Evolutionary conservation across 2,113 vertebrate genomes (phyloP).

Genomic region (Takifugu bimaculatus): DNA sequence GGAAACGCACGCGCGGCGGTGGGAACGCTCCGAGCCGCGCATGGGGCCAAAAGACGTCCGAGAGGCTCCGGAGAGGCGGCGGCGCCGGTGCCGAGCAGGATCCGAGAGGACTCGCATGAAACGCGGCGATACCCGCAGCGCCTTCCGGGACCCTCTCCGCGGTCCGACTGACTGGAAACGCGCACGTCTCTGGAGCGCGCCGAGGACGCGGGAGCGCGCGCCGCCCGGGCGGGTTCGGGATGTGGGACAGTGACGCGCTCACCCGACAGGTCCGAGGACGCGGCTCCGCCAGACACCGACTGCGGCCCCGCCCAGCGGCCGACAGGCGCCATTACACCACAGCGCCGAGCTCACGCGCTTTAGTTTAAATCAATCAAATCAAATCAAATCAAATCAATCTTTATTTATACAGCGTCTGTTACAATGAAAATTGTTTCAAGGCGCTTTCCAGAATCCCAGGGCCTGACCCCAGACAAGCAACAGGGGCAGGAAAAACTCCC

Average conservation of each 20-base stretch:
- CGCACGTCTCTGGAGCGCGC: neutral
- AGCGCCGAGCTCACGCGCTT: no score
- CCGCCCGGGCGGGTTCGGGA: conserved; percentile 22
- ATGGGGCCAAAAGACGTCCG: neutral
- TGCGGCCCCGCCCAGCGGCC: neutral
- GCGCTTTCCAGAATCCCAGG: no score
- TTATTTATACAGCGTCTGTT: no score
- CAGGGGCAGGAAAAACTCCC: no score
- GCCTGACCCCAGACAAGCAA: no score
- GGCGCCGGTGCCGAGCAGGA: neutral
- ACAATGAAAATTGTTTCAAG: no score
- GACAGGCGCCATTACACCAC: neutral
- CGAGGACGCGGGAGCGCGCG: conserved; percentile 40
- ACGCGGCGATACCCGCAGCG: conserved; percentile 13
- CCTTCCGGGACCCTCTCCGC: conserved; percentile 10
- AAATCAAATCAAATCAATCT: no score
- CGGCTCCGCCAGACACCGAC: neutral
- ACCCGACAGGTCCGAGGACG: neutral
- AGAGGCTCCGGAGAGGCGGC: conserved; percentile 5
- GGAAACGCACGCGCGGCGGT: conserved; percentile 26
- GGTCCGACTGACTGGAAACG: conserved; percentile 28
- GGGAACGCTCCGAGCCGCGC: conserved; percentile 9
- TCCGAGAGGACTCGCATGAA: neutral
- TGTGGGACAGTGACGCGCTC: neutral
- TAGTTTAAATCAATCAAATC: no score